Evolutionary conservation across 1,140 invertebrate species (phyloP), one percentile per base, ranked within the genome.

Genomic region (Cydia fagiglandana): DNA sequence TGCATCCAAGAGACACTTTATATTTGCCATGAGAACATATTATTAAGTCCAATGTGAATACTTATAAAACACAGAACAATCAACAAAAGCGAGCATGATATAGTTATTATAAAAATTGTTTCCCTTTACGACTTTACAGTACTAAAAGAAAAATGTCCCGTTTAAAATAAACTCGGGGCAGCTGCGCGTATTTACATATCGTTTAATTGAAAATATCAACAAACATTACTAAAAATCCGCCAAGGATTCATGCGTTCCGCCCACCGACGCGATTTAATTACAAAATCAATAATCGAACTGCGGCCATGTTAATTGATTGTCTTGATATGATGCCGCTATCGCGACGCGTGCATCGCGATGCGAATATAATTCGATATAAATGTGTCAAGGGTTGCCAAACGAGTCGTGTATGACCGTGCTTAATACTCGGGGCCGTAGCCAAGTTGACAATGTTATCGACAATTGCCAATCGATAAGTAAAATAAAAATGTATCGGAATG

Each of bases 241-340:
- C 64, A 68, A 70, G 76, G 56, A 83, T 83, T 85, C 79, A 81
- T 79, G 77, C 76, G 74, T 77, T 75, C 80, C 84, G 82, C 85
- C 83, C 82, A 83, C 80, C 83, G 76, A 78, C 79, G 82, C 81
- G 81, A 86, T 91, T 91, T 90, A 90, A 91, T 91, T 91, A 89
- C 84, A 84, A 88, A 89, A 89, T 89, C 86, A 90, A 90, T 89
- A 89, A 90, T 89, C 87, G 86, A 89, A 90, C 83, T 86, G 85
- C 77, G 79, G 77, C 79, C 77, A 74, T 77, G 79, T 86, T 86
- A 87, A 88, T 86, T 85, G 88, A 89, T 89, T 88, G 88, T 86
- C 84, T 76, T 81, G 86, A 86, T 89, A 84, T 73, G 74, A 83
- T 64, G 75, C 70, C 79, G 78, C 70, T 83, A 87, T 88, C 86